Base-by-base conservation (phyloP, 1,140 invertebrate species). In the Hypothenemus hampei region DNA sequence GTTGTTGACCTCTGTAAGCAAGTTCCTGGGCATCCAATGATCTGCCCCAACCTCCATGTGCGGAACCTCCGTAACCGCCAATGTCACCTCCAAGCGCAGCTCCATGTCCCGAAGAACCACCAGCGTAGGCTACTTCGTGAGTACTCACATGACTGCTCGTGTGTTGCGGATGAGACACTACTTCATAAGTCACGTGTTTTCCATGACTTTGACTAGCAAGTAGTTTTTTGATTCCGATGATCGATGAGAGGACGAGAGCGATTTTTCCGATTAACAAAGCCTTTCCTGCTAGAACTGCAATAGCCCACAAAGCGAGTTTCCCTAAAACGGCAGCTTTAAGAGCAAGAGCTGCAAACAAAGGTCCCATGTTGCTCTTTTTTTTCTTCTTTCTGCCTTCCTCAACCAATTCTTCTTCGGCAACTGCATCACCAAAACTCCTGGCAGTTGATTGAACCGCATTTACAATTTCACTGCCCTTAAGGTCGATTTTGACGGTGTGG, bases 171-270 rank as follows among this genome's bases (percentile, higher is more conserved):
- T 89, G 87, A 2, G 84, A 79, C 0, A 90, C 85, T 4, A 90
- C 86, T 63, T 90, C 87, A 68, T 90, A 90, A 1, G 87, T 90
- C 46, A 89, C 87, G 64, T 87, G 86, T 68, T 89, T 89, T 69
- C 84, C 82, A 16, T 68, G 81, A 77, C 46, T 79, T 74, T 73
- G 70, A 6, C 71, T 71, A 16, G 73, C 72, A 35, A 90, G 69
- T 6, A 90, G 72, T 67, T 90, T 90, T 78, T 89, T 89, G 69
- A 90, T 70, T 1, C 86, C 86, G 61, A 90, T 89, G 26, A 91
- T 85, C 40, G 85, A 82, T 0, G 87, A 86, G 15, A 91, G 78
- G 0, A 91, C 84, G 41, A 91, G 75, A 3, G 88, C 88, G 61
- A 91, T 82, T 71, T 90, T 91, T 63, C 87, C 88, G 60, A 91